Base-by-base conservation (phyloP, 2,113 vertebrate species). In the Ochotona curzoniae region DNA sequence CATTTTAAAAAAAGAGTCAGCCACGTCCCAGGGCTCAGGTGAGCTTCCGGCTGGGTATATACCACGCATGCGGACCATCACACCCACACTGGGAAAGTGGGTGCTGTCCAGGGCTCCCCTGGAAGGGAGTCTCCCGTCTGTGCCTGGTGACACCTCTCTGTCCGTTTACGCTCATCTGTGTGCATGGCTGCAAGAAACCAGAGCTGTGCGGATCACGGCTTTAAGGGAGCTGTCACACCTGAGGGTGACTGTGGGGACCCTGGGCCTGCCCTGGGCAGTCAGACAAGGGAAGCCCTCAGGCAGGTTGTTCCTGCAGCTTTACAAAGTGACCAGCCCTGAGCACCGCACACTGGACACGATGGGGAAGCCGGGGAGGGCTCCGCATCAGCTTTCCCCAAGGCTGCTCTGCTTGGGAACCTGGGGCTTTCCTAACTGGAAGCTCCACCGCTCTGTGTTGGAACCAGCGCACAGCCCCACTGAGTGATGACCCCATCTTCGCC, bases 61-160 rank as follows among this genome's bases (percentile, higher is more conserved):
- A 0, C 18, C 32, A 2, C 35, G 54, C 4, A 0, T 4, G 11
- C 9, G 38, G 38, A 6, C 38, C 20, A 44, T 60, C 57, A 18
- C 1, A 8, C 64, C 63, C 8, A 1, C 15, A 4, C 81, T 69
- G 28, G 64, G 66, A 8, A 30, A 10, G n/a, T 26, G 26, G 21
- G 8, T 30, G 0, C 82, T 20, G 44, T 21, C 44, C 78, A 17
- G 1, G 1, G 6, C 60, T 8, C 32, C 8, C 0, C 69, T 20
- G 15, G 64, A 26, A 25, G 60, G 47, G n/a, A 38, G 17, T 38
- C 35, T 9, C 32, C 17, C 2, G 47, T 38, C 25, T n/a, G 57
- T 32, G 11, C 47, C 71, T 38, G 2, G 0, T 2, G 38, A 35
- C 25, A 12, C 38, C 44, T 20, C 28, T 18, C 7, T n/a, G 30